Conservation (phyloP, 2,888 invertebrate genomes). For the Eurytoma adleriae region DNA sequence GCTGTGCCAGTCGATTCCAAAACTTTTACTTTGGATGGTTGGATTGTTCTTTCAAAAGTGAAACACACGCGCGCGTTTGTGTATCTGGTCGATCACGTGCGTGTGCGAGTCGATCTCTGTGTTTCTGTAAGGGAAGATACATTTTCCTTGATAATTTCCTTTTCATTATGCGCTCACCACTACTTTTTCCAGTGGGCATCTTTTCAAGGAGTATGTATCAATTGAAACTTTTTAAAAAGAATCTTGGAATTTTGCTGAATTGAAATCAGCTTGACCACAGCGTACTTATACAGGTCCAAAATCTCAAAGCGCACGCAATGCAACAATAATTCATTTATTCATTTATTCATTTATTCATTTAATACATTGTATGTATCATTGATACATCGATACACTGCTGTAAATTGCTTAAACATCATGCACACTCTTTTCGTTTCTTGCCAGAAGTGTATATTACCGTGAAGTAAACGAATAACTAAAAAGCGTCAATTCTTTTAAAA, state of each 20-base stretch:
- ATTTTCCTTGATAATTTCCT: not conserved
- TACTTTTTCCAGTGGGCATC: not conserved
- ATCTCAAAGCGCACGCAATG: conserved; percentile 23
- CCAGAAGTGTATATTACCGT: too few relatives aligned
- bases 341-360: not conserved
- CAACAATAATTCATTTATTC: conserved; percentile 29
- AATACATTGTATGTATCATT: too few relatives aligned
- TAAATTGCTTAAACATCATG: too few relatives aligned
- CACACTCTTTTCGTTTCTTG: too few relatives aligned
- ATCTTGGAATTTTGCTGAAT: conserved; percentile 23
- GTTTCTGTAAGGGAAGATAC: not conserved
- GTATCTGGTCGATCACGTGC: not conserved
- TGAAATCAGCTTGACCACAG: conserved; percentile 43
- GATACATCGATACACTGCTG: too few relatives aligned
- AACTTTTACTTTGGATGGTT: not conserved
- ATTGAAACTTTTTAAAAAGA: conserved; percentile 29
- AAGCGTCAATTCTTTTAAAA: too few relatives aligned
- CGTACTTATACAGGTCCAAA: conserved; percentile 14
- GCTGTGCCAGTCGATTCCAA: not conserved
- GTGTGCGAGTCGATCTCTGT: not conserved
- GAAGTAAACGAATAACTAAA: too few relatives aligned
- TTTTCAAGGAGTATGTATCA: too few relatives aligned
- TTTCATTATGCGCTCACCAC: not conserved
- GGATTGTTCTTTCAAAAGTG: not conserved
- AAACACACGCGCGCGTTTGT: not conserved